Evolutionary conservation across 2,113 vertebrate species (phyloP).

Genomic region (Dermatemys mawii): DNA sequence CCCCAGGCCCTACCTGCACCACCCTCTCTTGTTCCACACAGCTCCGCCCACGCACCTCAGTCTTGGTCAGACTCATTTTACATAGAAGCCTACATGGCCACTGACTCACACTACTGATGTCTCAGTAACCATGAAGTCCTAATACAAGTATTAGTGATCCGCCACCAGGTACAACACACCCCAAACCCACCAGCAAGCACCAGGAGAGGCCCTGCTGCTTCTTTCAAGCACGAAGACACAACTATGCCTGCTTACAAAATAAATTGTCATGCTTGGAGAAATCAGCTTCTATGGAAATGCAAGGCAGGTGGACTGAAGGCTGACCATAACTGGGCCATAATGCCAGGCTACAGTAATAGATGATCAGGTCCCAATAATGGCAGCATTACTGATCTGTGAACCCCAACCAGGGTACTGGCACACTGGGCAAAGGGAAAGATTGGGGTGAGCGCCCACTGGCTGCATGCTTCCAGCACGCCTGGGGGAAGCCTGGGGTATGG

Average conservation of each 20-base stretch:
- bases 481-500: background rate
- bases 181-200: conserved; percentile 3
- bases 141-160: background rate
- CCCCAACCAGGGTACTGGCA: background rate
- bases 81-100: background rate
- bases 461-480: background rate
- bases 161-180: background rate
- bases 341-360: background rate
- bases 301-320: background rate
- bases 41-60: background rate
- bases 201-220: background rate
- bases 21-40: background rate
- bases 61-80: background rate
- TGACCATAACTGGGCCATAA: background rate
- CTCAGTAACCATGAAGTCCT: accelerated
- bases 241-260: background rate
- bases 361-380: background rate
- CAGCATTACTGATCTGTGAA: background rate
- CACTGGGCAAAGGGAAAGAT: background rate
- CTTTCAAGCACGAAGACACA: accelerated
- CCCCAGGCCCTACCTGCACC: accelerated
- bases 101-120: background rate
- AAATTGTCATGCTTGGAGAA: accelerated
- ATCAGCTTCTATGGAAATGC: background rate
- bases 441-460: background rate